A percentile compares a stretch with the other conserved stretches of the same genome.
These are phyloP conservation scores for Capreolus pygargus DNA, from an alignment of 2,113 vertebrate species.

Conservation along the genomic window DNA sequence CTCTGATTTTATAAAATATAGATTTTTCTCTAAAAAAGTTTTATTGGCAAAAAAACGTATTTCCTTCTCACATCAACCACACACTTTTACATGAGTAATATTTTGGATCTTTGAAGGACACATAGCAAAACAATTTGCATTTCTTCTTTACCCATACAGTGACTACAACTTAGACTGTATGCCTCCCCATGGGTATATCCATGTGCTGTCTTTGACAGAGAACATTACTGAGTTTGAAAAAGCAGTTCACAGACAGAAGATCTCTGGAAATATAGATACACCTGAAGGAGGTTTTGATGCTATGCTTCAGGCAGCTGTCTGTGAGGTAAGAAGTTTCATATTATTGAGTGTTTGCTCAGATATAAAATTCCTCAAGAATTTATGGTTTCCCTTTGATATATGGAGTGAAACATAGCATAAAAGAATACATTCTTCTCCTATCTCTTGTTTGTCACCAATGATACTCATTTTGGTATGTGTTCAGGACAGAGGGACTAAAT, in stretches of 20 bases:
- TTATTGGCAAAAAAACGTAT: background rate
- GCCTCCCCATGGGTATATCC: slow-evolving; percentile 95
- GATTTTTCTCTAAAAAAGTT: background rate
- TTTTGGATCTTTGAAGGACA: slow-evolving; percentile 11
- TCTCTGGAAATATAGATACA: slow-evolving; percentile 97
- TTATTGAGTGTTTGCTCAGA: background rate
- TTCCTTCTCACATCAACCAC: background rate
- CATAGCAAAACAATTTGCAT: background rate
- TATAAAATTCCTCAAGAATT: background rate
- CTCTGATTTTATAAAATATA: background rate
- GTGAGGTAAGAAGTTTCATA: slow-evolving; percentile 85
- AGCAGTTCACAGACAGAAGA: slow-evolving; percentile 92
- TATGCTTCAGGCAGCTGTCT: slow-evolving; percentile 96
- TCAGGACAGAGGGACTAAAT: background rate
- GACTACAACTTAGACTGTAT: slow-evolving; percentile 93
- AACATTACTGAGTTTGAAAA: slow-evolving; percentile 94
- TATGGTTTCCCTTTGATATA: background rate
- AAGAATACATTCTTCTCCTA: background rate
- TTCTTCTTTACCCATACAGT: slow-evolving; percentile 76
- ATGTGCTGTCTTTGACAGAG: slow-evolving; percentile 93
- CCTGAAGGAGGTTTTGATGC: slow-evolving; percentile 97
- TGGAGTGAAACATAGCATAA: background rate
- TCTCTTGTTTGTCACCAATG: background rate
- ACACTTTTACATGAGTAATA: background rate
- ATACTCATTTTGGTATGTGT: background rate